Base-by-base conservation (phyloP, 1,140 invertebrate genomes). In the Cotesia glomerata region DNA sequence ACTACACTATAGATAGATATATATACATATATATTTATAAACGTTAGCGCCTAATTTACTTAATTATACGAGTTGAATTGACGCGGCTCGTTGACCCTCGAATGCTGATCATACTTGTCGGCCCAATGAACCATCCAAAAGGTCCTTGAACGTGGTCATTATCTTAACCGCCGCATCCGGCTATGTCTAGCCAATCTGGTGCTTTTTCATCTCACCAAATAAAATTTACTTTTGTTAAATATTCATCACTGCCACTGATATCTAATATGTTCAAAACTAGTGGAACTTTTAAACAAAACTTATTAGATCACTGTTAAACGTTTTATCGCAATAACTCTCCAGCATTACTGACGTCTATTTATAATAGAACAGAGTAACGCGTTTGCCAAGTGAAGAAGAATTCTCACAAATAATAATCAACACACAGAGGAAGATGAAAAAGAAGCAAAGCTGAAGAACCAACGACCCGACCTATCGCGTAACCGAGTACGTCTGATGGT, bases 401-500 rank as follows among this genome's bases (percentile, higher is more conserved):
- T 62, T 35, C 34, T 35, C 59, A 62, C n/a, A 4, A 39, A n/a
- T 32, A 51, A 34, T 14, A 66, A 54, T 51, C 32, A 45, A 45
- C 39, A 71, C 3, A 13, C 35, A 14, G 32, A 52, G 14, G 4
- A 35, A 9, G 34, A 11, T 58, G 5, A 65, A 56, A 66, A 18
- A 69, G 13, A 67, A 34, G 16, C 26, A 59, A 49, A 49, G 52
- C 63, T 51, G 54, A 58, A 14, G 16, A 45, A 36, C n/a, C 8
- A 18, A 69, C 56, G 35, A 59, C 67, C 45, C 26, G 52, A 72
- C 54, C 54, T n/a, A 65, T 72, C 71, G 64, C 71, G 64, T 66
- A 67, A 72, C 71, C 16, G 71, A 67, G 49, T 67, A 45, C 56
- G 63, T 72, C 71, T 67, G 71, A 54, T 49, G 45, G 61, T 49